Conservation (phyloP, 2,113 vertebrate species). For the Poeciliopsis occidentalis region DNA sequence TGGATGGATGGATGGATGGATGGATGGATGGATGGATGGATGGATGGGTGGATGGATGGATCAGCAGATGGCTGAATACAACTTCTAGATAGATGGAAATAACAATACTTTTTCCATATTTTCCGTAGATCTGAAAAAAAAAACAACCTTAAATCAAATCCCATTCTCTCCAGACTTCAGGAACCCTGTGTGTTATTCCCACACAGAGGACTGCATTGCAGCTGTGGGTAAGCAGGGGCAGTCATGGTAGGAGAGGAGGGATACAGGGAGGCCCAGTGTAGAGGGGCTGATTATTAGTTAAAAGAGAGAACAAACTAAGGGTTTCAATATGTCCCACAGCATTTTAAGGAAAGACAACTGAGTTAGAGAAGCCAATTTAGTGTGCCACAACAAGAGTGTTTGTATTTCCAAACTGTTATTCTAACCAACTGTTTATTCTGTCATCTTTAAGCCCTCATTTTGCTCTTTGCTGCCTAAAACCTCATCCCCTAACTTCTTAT, state of each 20-base stretch:
- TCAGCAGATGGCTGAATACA: background rate
- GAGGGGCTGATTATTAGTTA: slow-evolving; percentile 65
- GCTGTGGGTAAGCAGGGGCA: slow-evolving; percentile 48
- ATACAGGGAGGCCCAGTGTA: slow-evolving; percentile 69
- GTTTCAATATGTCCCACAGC: slow-evolving; percentile 72
- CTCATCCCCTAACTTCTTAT: slow-evolving; percentile 31
- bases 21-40: no score
- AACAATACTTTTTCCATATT: background rate
- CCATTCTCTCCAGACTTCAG: background rate
- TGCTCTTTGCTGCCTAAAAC: slow-evolving; percentile 29
- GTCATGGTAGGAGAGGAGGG: slow-evolving; percentile 30
- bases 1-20: no score
- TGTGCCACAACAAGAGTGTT: slow-evolving; percentile 55
- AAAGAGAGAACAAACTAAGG: slow-evolving; percentile 57
- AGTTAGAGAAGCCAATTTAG: slow-evolving; percentile 53
- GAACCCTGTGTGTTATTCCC: slow-evolving; percentile 15
- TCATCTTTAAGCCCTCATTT: slow-evolving; percentile 43
- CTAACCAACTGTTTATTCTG: slow-evolving; percentile 57
- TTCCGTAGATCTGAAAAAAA: no score
- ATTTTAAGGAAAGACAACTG: slow-evolving; percentile 57
- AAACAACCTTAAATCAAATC: no score
- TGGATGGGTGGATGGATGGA: background rate
- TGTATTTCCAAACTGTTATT: slow-evolving; percentile 69
- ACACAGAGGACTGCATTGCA: slow-evolving; percentile 45
- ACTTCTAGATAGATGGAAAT: background rate